These are phyloP conservation scores for Heterotilapia buettikoferi DNA, from an alignment of 2,113 vertebrate species.

Conservation along the genomic window DNA sequence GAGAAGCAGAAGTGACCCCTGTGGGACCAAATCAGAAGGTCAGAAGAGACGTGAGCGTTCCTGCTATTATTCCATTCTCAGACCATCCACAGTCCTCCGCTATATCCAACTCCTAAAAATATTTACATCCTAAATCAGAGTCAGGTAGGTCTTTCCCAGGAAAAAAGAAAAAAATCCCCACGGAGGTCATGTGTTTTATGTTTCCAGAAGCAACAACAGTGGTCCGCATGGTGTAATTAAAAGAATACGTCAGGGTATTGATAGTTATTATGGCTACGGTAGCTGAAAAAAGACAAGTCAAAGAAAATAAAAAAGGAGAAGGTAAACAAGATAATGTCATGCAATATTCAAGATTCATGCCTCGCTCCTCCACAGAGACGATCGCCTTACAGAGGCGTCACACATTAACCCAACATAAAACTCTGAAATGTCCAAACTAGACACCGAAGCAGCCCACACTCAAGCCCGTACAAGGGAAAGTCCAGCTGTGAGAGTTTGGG, in stretches of 20 bases:
- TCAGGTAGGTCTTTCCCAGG: background rate
- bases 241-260: background rate
- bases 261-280: background rate
- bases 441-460: background rate
- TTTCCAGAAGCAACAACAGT: conserved; percentile 20
- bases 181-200: conserved; percentile 1
- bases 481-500: background rate
- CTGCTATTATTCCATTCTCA: background rate
- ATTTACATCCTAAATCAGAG: background rate
- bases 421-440: background rate
- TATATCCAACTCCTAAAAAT: background rate
- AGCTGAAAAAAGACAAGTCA: background rate
- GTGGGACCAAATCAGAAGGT: background rate
- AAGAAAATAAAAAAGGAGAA: background rate
- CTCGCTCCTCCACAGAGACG: background rate
- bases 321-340: background rate
- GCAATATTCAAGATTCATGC: background rate
- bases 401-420: background rate
- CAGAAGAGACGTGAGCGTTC: background rate
- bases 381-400: background rate
- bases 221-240: background rate
- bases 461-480: conserved; percentile 34
- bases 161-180: background rate
- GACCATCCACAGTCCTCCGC: background rate
- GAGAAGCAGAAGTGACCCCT: background rate